Evolutionary conservation across 2,797 vertebrate genomes (phyloP), one percentile per base, ranked within the genome.

Genomic region (Trichosurus vulpecula): DNA sequence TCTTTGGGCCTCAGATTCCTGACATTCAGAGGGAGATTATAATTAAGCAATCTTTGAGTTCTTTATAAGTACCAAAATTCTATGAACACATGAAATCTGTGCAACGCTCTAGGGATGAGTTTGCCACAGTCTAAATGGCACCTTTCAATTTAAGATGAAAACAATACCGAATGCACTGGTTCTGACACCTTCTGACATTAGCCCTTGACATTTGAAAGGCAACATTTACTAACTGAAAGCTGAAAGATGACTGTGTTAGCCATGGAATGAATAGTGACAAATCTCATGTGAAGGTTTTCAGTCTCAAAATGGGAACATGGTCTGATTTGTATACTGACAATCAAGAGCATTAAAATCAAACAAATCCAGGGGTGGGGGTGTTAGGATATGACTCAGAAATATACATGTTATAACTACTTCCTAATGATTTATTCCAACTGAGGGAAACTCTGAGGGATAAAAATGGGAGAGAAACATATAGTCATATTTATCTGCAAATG

Each of bases 71-170:
- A 55, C 13, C 41, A 19, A 0, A 55, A 81, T 95, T 94, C n/a
- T 52, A 53, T 57, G 13, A 92, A 90, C 58, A 91, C 58, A 16
- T 92, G 93, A 52, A 92, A 89, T 30, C 11, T 0, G 11, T 90
- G 57, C 31, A 90, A 35, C 31, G 61, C 16, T 91, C 0, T 0
- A 14, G 52, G 74, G 27, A 92, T 91, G 31, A 87, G 54, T 95
- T 96, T 94, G 51, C 31, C 47, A 81, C 11, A 90, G 41, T 52
- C 31, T n/a, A 95, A 95, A 95, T 93, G 19, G 0, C 55, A 27
- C 22, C 74, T 96, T 94, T 87, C 16, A 95, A 92, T 51, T 92
- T 19, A 10, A 92, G 95, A 93, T 95, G 6, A 58, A 97, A 54
- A 90, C 3, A 74, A 93, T 92, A 47, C 25, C 52, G 14, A 92